Evolutionary conservation across 2,888 invertebrate species (phyloP).

Genomic region (Camponotus fellah): DNA sequence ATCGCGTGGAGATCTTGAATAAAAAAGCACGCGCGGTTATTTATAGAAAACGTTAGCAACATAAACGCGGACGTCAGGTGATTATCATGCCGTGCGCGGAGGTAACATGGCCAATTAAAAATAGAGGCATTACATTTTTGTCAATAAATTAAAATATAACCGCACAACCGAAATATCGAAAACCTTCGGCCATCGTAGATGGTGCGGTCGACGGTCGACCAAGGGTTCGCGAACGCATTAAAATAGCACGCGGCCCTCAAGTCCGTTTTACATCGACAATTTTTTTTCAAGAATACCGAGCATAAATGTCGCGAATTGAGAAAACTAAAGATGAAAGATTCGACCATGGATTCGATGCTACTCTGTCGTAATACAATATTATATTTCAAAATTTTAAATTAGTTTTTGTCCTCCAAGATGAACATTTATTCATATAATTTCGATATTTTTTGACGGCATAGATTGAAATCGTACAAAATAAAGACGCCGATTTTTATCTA

Average conservation of each 20-base stretch:
- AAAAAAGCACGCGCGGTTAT: slow-evolving; percentile 76
- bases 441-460: not conserved
- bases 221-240: slow-evolving; percentile 60
- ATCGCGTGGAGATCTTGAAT: slow-evolving; percentile 73
- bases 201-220: slow-evolving; percentile 64
- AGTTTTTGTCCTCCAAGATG: not conserved
- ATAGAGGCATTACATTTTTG: slow-evolving; percentile 81
- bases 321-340: not conserved
- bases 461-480: not conserved
- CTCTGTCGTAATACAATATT: too few species aligned
- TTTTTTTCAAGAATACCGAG: not conserved
- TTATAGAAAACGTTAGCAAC: slow-evolving; percentile 77
- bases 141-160: slow-evolving; percentile 81
- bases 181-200: slow-evolving; percentile 81
- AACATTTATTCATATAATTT: not conserved
- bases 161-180: slow-evolving; percentile 82
- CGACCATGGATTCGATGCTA: not conserved
- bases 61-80: slow-evolving; percentile 71
- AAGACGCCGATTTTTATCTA: not conserved
- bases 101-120: slow-evolving; percentile 77
- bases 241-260: not conserved
- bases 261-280: not conserved
- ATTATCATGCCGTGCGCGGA: slow-evolving; percentile 75
- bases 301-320: not conserved
- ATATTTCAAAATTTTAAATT: not conserved